phyloP scores from a whole-genome alignment of 35 echinoderm and acorn worm species.

The Ophiothrix spiculata region DNA sequence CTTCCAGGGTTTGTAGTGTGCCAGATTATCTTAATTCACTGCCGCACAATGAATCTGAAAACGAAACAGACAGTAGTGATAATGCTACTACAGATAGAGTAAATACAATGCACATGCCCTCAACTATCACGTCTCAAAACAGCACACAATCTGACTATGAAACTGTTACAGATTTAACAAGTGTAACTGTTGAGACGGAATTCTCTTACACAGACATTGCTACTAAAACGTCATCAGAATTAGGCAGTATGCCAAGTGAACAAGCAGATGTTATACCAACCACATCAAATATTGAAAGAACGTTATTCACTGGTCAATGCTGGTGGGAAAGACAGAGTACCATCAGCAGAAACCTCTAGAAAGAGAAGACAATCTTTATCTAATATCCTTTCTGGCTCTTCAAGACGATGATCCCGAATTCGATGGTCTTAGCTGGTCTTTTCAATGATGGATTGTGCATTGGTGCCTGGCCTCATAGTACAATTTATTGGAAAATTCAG shows the following conservation, averaged over 20 bases:
- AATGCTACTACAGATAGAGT: neutral
- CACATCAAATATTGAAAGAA: neutral
- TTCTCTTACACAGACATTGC: neutral
- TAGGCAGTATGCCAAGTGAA: neutral
- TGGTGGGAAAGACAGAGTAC: too few relatives aligned
- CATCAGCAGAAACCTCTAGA: too few relatives aligned
- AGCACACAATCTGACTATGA: neutral
- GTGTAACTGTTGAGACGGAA: neutral
- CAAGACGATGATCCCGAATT: too few relatives aligned
- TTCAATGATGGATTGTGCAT: too few relatives aligned
- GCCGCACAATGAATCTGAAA: neutral
- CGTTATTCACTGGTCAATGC: too few relatives aligned
- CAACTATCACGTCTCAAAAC: neutral
- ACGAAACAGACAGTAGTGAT: neutral
- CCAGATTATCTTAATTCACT: neutral
- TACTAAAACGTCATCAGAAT: neutral
- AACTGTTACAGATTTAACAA: neutral
- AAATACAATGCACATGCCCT: neutral
- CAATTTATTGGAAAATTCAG: too few relatives aligned
- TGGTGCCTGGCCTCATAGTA: too few relatives aligned
- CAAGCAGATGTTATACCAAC: neutral
- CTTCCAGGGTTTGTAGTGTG: neutral
- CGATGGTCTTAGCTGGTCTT: too few relatives aligned
- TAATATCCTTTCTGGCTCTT: too few relatives aligned
- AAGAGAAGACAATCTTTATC: too few relatives aligned